phyloP scores from a whole-genome alignment of 2,888 invertebrate species.

The Drosophila putrida region DNA sequence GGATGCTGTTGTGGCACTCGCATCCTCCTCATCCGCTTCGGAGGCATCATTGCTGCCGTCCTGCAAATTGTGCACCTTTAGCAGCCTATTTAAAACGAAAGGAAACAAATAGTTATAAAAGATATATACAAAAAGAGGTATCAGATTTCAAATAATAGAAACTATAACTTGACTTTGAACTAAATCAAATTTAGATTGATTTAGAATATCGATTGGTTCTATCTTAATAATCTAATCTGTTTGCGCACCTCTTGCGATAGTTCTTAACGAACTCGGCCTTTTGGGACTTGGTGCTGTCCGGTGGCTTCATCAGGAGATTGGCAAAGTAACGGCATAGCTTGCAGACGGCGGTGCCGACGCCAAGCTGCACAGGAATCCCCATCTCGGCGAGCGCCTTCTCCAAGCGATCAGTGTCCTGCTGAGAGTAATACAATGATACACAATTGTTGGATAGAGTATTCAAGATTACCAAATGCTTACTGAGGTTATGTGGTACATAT shows the following conservation, averaged over 20 bases:
- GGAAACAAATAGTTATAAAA: not conserved
- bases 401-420: conserved; percentile 87
- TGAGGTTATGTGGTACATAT: conserved; percentile 90
- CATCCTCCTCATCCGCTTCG: conserved; percentile 80
- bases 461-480: conserved; percentile 66
- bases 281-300: conserved; percentile 86
- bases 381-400: conserved; percentile 88
- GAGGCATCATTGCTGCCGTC: conserved; percentile 83
- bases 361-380: conserved; percentile 89
- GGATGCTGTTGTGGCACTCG: conserved; percentile 28
- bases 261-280: conserved; percentile 85
- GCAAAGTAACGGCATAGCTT: conserved; percentile 93
- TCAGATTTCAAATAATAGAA: no score
- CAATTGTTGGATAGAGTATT: no score
- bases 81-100: conserved; percentile 86
- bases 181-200: no score
- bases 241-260: conserved; percentile 88
- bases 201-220: no score
- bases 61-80: conserved; percentile 91
- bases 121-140: no score
- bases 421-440: conserved; percentile 25
- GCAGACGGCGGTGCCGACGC: conserved; percentile 91
- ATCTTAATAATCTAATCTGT: not conserved
- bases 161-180: no score
- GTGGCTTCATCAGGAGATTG: conserved; percentile 89